Percentiles rank a stretch among this genome's conserved stretches.
phyloP scores from a whole-genome alignment of 2,888 invertebrate species.

The Tuta absoluta region DNA sequence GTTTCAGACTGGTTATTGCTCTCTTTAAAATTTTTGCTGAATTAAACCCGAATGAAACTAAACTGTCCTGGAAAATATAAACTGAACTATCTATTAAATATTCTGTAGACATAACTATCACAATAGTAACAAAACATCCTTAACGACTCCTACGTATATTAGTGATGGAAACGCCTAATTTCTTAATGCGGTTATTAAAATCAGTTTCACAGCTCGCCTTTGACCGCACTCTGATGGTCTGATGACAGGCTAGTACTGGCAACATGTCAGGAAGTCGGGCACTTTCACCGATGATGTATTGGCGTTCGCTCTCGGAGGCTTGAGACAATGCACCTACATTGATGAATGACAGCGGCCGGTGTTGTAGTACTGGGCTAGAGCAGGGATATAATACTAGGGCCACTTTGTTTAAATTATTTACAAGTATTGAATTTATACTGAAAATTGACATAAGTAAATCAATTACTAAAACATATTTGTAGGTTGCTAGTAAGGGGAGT shows the following conservation, averaged over 20 bases:
- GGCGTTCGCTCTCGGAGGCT: constrained; percentile 30
- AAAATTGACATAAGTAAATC: no score
- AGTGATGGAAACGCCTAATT: neutral
- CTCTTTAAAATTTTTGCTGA: no score
- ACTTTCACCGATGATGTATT: constrained; percentile 28
- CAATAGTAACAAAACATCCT: no score
- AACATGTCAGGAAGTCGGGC: constrained; percentile 22
- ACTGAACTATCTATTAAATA: no score
- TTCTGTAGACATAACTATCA: no score
- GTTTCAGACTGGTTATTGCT: no score
- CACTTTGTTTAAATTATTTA: no score
- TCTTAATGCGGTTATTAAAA: constrained; percentile 8
- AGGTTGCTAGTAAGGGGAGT: no score
- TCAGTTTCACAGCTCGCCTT: constrained; percentile 12
- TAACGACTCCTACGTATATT: neutral
- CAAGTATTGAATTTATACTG: no score
- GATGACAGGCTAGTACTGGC: constrained; percentile 7
- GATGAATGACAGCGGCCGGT: constrained; percentile 40
- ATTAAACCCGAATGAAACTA: no score
- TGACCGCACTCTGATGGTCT: neutral
- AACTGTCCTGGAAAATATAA: no score
- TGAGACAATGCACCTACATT: constrained; percentile 33
- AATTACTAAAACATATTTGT: no score
- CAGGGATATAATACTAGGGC: constrained; percentile 1
- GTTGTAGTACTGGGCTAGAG: constrained; percentile 22